A percentile compares a stretch with the other conserved stretches of the same genome.
Conservation (phyloP, 2,888 invertebrate genomes). For the Ariolimax columbianus region DNA sequence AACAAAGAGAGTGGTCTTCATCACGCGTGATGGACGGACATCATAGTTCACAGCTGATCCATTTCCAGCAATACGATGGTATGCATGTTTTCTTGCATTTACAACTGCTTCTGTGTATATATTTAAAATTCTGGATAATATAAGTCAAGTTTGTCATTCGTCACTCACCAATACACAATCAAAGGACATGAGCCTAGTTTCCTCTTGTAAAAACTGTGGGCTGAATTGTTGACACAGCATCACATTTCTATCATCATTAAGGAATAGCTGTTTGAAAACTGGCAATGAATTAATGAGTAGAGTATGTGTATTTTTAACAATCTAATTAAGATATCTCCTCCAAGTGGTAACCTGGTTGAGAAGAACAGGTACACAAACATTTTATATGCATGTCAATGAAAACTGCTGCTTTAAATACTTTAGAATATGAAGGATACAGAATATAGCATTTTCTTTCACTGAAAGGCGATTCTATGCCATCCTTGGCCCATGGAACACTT, state of each 20-base stretch:
- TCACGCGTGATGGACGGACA: too few species aligned
- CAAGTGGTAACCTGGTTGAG: too few species aligned
- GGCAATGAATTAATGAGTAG: neutral
- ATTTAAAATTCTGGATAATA: too few species aligned
- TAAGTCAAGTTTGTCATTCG: neutral
- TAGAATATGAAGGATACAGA: constrained; percentile 38
- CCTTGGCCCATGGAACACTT: constrained; percentile 31
- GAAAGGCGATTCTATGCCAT: constrained; percentile 25
- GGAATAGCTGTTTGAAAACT: constrained; percentile 10
- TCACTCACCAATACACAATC: constrained; percentile 47
- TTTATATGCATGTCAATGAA: neutral
- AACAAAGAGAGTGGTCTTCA: too few species aligned
- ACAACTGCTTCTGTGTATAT: too few species aligned
- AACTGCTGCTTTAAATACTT: neutral
- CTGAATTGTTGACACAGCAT: constrained; percentile 47
- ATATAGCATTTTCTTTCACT: constrained; percentile 36
- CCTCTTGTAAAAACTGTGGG: constrained; percentile 50
- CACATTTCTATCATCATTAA: constrained; percentile 43
- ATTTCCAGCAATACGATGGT: too few species aligned
- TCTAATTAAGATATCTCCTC: too few species aligned
- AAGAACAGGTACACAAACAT: neutral
- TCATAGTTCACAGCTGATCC: too few species aligned
- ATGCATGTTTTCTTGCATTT: too few species aligned
- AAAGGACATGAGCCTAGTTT: constrained; percentile 41
- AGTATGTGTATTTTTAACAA: too few species aligned